phyloP scores from a whole-genome alignment of 2,113 vertebrate species.

The Toxostoma redivivum region DNA sequence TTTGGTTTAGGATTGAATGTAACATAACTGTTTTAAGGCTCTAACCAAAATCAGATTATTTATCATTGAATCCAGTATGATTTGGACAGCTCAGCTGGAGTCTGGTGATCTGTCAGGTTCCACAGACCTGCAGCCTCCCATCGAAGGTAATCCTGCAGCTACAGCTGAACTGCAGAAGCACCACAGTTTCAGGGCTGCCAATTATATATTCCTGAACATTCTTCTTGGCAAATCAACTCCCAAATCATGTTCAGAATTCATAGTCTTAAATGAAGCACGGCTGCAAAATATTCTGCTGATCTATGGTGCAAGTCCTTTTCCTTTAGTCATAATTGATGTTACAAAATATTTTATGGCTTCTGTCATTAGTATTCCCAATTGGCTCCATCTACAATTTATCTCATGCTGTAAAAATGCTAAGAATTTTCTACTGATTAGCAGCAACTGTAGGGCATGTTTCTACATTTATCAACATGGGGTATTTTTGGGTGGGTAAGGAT shows the following conservation, averaged over 20 bases:
- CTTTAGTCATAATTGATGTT: slow-evolving; percentile 30
- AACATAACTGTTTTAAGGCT: not conserved
- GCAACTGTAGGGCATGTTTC: not conserved
- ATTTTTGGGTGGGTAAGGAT: not conserved
- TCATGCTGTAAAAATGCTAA: not conserved
- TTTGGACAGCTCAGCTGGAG: not conserved
- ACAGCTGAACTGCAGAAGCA: not conserved
- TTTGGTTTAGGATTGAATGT: not conserved
- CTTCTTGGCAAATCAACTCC: not conserved
- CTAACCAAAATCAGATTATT: not conserved
- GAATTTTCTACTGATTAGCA: slow-evolving; percentile 28
- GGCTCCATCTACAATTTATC: not conserved
- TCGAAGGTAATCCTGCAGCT: not conserved
- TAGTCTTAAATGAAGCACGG: not conserved
- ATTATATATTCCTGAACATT: not conserved
- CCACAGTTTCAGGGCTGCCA: not conserved
- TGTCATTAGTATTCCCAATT: slow-evolving; percentile 1
- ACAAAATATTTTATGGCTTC: slow-evolving; percentile 21
- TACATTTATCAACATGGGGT: not conserved
- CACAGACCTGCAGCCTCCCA: not conserved
- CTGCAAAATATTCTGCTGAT: slow-evolving; percentile 15
- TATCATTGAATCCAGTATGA: not conserved
- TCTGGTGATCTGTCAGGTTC: not conserved
- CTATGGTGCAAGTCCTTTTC: slow-evolving; percentile 8
- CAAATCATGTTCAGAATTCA: not conserved